These are phyloP conservation scores for Aethes cnicana DNA, from an alignment of 2,888 invertebrate species.

Conservation along the genomic window DNA sequence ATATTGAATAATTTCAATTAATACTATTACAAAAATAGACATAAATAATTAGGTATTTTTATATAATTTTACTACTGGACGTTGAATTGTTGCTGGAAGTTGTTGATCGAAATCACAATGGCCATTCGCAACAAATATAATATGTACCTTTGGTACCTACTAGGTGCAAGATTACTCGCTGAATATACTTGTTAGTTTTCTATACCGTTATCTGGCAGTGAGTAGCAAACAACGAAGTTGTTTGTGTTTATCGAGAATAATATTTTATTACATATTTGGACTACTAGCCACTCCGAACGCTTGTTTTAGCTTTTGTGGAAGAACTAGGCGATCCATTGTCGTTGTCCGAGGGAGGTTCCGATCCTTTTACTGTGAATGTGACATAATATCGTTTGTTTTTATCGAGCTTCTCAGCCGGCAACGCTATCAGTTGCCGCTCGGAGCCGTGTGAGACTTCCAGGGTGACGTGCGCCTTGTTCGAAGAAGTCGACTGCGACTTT, in stretches of 20 bases:
- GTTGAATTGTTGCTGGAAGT: constrained; percentile 50
- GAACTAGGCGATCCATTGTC: constrained; percentile 68
- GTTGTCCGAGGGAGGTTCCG: constrained; percentile 81
- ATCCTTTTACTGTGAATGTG: constrained; percentile 94
- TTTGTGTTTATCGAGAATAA: constrained; percentile 21
- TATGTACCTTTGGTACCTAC: constrained; percentile 25
- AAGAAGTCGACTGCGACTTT: constrained; percentile 58
- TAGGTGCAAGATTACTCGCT: constrained; percentile 14
- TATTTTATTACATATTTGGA: background rate
- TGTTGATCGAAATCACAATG: constrained; percentile 45
- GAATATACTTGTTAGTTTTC: background rate
- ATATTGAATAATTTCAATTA: constrained; percentile 33
- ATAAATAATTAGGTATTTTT: constrained; percentile 36
- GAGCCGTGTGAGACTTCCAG: constrained; percentile 92
- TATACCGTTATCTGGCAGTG: constrained; percentile 44
- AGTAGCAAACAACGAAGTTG: constrained; percentile 30
- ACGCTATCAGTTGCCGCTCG: constrained; percentile 92
- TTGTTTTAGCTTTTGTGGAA: constrained; percentile 66
- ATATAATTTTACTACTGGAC: constrained; percentile 41
- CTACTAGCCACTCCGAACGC: constrained; percentile 60
- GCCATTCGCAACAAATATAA: constrained; percentile 23
- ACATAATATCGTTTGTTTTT: constrained; percentile 95
- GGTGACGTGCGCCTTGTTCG: constrained; percentile 82
- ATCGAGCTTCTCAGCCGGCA: constrained; percentile 93
- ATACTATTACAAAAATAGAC: constrained; percentile 51